Percentiles rank a stretch among this genome's conserved stretches.
These are phyloP conservation scores for Leucosticte australis DNA, from an alignment of 2,113 vertebrate species.

Conservation along the genomic window DNA sequence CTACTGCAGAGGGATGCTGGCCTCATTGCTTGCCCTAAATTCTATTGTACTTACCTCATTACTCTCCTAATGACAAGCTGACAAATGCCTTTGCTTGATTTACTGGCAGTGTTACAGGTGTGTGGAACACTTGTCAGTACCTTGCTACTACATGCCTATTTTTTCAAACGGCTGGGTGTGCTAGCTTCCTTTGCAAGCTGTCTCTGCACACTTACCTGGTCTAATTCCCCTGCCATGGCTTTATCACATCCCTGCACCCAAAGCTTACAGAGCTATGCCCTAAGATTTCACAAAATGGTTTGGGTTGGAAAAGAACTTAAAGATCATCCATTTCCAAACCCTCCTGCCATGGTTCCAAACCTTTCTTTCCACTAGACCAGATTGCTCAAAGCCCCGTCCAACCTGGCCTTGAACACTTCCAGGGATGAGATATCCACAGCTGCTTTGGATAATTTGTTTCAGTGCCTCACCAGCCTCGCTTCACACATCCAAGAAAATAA, in stretches of 20 bases:
- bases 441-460: neutral
- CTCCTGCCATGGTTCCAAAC: neutral
- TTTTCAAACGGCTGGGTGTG: conserved; percentile 27
- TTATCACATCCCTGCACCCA: neutral
- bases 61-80: conserved; percentile 38
- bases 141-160: conserved; percentile 57
- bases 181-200: conserved; percentile 12
- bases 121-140: conserved; percentile 54
- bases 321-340: neutral
- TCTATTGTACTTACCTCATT: conserved; percentile 54
- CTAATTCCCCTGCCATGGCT: neutral
- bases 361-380: neutral
- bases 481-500: neutral
- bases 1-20: neutral
- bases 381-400: neutral
- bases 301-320: neutral
- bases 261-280: neutral
- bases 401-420: neutral
- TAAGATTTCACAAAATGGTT: neutral
- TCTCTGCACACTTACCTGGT: neutral
- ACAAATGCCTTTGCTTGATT: conserved; percentile 51
- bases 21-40: conserved; percentile 47
- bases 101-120: conserved; percentile 51
- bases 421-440: neutral
- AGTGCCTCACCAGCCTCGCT: neutral